Evolutionary conservation across 2,797 vertebrate genomes (phyloP).

Genomic region (Melopsittacus undulatus): DNA sequence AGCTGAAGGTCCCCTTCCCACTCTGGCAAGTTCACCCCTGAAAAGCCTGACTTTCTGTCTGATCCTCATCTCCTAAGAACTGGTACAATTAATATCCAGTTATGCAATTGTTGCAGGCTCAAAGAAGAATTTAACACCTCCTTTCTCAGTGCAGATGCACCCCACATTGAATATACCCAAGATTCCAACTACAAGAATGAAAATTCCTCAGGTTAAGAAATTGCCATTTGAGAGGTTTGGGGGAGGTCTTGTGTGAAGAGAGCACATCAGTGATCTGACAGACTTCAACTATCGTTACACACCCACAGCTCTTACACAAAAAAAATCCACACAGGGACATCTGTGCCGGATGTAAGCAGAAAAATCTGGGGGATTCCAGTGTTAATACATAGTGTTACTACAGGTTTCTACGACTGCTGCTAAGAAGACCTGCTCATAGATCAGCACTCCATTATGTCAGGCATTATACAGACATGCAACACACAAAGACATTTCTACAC

Average conservation of each 20-base stretch:
- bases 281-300: background rate
- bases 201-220: background rate
- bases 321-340: background rate
- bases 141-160: background rate
- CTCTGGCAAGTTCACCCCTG: background rate
- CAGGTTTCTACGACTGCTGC: background rate
- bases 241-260: background rate
- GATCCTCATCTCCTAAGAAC: background rate
- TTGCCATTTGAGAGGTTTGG: background rate
- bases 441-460: rapidly evolving
- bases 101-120: background rate
- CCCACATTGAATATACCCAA: background rate
- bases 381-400: background rate
- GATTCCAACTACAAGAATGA: background rate
- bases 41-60: background rate
- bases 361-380: background rate
- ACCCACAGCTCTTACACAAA: background rate
- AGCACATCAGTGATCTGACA: background rate
- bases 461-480: background rate
- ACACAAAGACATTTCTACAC: background rate
- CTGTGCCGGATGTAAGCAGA: background rate
- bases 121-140: background rate
- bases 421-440: background rate
- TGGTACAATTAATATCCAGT: background rate
- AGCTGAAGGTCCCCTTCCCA: background rate